A percentile compares a stretch with the other conserved stretches of the same genome.
Conservation (phyloP, 2,888 invertebrate genomes). For the Caenorhabditis zanzibari region DNA sequence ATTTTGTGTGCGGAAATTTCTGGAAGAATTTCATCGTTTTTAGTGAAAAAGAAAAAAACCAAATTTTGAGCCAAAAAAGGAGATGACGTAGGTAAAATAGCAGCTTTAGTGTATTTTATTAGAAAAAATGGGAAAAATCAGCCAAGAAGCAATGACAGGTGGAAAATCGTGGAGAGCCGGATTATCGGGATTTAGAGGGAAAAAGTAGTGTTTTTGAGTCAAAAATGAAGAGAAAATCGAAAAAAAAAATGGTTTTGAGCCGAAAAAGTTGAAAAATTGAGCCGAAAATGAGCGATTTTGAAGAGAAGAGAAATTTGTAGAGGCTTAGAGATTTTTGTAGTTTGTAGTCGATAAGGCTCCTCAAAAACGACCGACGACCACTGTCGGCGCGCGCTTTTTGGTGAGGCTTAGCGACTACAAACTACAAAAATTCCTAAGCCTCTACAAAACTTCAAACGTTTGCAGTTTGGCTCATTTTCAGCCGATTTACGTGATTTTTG, state of each 20-base stretch:
- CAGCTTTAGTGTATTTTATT: too few species aligned
- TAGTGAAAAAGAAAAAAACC: neutral
- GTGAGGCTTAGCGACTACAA: neutral
- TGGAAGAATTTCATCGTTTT: neutral
- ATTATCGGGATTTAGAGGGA: neutral
- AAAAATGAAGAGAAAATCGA: neutral
- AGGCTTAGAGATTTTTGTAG: neutral
- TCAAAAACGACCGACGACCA: too few species aligned
- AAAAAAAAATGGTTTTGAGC: too few species aligned
- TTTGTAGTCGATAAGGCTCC: constrained; percentile 8
- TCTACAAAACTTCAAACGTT: neutral
- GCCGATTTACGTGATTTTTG: neutral
- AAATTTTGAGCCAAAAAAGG: neutral
- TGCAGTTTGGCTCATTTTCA: neutral
- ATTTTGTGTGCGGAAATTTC: constrained; percentile 28
- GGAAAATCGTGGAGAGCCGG: neutral
- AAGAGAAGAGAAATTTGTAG: neutral
- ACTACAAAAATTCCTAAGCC: neutral
- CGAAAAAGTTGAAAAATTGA: neutral
- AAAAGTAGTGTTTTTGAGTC: neutral
- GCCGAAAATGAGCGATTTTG: neutral
- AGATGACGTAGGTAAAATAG: neutral
- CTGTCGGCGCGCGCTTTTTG: too few species aligned
- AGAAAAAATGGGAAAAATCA: too few species aligned
- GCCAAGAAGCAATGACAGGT: too few species aligned